Percentiles rank a stretch among this genome's conserved stretches.
These are phyloP conservation scores for Eurystomus gularis DNA, from an alignment of 2,113 vertebrate genomes.

Conservation along the genomic window DNA sequence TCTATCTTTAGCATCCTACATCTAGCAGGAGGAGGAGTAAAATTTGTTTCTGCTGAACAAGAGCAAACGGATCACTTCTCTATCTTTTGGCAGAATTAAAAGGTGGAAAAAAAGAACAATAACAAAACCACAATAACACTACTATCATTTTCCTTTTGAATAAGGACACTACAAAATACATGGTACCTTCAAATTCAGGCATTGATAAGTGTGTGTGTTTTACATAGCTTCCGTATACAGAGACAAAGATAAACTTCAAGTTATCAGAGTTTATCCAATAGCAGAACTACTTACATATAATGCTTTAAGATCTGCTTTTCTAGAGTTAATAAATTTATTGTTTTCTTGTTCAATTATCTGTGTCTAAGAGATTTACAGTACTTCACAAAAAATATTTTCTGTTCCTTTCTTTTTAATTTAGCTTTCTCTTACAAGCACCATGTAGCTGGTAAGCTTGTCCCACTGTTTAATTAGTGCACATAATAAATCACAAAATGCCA, in stretches of 20 bases:
- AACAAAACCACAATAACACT: fast-evolving
- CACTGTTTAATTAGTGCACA: background rate
- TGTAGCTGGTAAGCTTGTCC: background rate
- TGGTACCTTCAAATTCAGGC: background rate
- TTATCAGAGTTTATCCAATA: background rate
- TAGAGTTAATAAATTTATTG: background rate
- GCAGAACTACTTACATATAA: background rate
- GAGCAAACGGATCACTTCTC: background rate
- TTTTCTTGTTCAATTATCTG: background rate
- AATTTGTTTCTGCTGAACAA: background rate
- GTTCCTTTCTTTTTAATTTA: background rate
- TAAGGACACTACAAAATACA: background rate
- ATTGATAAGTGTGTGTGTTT: background rate
- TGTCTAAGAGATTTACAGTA: background rate
- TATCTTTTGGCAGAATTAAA: background rate
- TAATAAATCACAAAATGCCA: conserved; percentile 3
- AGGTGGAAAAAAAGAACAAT: background rate
- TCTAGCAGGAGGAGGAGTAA: background rate
- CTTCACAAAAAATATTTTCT: background rate
- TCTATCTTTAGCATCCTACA: background rate
- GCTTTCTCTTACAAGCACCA: background rate
- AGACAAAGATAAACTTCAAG: background rate
- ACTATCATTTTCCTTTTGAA: background rate
- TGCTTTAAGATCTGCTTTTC: background rate
- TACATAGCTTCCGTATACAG: background rate